A percentile compares a stretch with the other conserved stretches of the same genome.
Evolutionary conservation across 1,140 invertebrate genomes (phyloP).

Genomic region (Drosophila novamexicana): DNA sequence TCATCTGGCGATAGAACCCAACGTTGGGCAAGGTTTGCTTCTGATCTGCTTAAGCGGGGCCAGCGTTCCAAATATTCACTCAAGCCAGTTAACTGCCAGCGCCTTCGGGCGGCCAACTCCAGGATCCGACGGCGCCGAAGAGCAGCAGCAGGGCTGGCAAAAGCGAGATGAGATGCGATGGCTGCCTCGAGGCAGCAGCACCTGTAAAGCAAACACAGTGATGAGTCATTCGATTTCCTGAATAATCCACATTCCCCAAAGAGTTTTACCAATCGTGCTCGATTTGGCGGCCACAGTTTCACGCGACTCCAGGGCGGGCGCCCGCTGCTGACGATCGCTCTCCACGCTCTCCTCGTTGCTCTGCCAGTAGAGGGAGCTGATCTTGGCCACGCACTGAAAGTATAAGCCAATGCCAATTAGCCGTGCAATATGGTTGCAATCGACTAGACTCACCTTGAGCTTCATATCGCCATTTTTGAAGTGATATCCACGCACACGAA

Average conservation of each 20-base stretch:
- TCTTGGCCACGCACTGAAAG: conserved; percentile 91
- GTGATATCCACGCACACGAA: conserved; percentile 90
- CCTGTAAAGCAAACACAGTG: conserved; percentile 16
- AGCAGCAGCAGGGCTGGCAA: conserved; percentile 55
- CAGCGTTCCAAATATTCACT: neutral
- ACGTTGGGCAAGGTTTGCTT: conserved; percentile 24
- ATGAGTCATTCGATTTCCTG: conserved; percentile 6
- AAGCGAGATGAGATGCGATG: conserved; percentile 45
- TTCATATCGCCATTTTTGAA: conserved; percentile 93
- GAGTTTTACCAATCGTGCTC: conserved; percentile 84
- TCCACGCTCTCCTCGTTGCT: conserved; percentile 93
- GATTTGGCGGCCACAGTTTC: conserved; percentile 85
- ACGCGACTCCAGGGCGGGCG: conserved; percentile 88
- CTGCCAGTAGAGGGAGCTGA: conserved; percentile 92
- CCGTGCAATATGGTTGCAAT: no score
- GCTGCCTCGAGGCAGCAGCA: conserved; percentile 40
- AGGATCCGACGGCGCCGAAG: conserved; percentile 30
- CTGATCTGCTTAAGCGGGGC: conserved; percentile 8
- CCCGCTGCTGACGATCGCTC: conserved; percentile 87
- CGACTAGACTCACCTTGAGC: conserved; percentile 87
- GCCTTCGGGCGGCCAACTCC: conserved; percentile 46
- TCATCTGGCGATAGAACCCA: conserved; percentile 1
- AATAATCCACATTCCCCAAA: neutral
- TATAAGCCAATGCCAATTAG: neutral
- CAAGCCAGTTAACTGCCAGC: conserved; percentile 61